These are phyloP conservation scores for Brachionus calyciflorus DNA, from an alignment of 1,140 invertebrate genomes.

Conservation along the genomic window DNA sequence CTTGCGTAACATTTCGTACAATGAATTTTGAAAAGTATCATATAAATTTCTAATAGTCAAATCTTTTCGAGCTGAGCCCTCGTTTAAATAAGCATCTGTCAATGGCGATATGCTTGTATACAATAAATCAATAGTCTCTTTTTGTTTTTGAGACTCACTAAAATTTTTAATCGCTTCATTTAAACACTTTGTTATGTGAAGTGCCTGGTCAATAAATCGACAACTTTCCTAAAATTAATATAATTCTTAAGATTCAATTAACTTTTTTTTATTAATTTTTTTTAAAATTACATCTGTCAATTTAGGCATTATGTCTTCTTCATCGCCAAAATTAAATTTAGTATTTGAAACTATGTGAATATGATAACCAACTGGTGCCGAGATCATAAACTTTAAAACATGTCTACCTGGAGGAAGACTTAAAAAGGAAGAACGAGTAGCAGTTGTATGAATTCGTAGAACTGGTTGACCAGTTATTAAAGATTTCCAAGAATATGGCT, in stretches of 20 bases:
- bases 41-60: not conserved
- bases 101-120: conserved; percentile 15
- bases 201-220: conserved; percentile 57
- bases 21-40: conserved; percentile 55
- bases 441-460: conserved; percentile 55
- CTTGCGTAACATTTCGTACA: conserved; percentile 55
- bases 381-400: conserved; percentile 57
- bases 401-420: conserved; percentile 51
- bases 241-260: not conserved
- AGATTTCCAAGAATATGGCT: conserved; percentile 60
- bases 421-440: conserved; percentile 49
- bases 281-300: conserved; percentile 55
- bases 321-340: conserved; percentile 59
- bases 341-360: conserved; percentile 57
- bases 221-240: conserved; percentile 55
- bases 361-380: conserved; percentile 56
- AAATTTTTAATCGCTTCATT: conserved; percentile 56
- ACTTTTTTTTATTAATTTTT: not conserved
- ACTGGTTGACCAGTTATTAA: conserved; percentile 58
- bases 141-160: conserved; percentile 54
- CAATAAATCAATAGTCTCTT: conserved; percentile 68
- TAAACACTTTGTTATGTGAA: conserved; percentile 54
- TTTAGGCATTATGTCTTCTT: conserved; percentile 58
- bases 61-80: not conserved
- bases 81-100: not conserved